A percentile compares a stretch with the other conserved stretches of the same genome.
phyloP scores from a whole-genome alignment of 2,888 invertebrate genomes.

The Apantesis nais region DNA sequence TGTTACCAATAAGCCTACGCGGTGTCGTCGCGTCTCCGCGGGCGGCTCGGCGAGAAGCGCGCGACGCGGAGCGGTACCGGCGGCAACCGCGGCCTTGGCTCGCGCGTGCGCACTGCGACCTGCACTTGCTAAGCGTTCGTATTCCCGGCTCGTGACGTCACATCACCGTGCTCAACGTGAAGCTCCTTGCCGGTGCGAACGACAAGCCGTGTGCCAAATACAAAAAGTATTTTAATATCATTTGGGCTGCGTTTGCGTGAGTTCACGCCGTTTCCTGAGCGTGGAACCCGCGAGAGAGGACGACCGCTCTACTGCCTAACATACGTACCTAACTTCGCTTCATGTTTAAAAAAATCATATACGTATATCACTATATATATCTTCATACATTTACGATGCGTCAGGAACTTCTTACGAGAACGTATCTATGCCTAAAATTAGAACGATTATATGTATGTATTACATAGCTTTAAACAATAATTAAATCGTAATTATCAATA shows the following conservation, averaged over 20 bases:
- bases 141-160: conserved; percentile 22
- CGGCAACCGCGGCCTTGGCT: conserved; percentile 35
- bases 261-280: conserved; percentile 51
- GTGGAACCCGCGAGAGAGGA: conserved; percentile 75
- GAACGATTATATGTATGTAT: conserved; percentile 87
- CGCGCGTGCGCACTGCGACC: conserved; percentile 34
- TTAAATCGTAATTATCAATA: conserved; percentile 87
- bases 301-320: conserved; percentile 85
- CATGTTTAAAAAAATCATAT: conserved; percentile 85
- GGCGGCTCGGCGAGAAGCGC: conserved; percentile 59
- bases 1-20: conserved; percentile 85
- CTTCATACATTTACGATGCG: conserved; percentile 85
- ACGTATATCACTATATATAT: conserved; percentile 85
- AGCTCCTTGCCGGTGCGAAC: conserved; percentile 29
- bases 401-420: conserved; percentile 87
- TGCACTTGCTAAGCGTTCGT: conserved; percentile 24
- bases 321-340: conserved; percentile 84
- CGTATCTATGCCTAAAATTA: conserved; percentile 86
- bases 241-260: conserved; percentile 46
- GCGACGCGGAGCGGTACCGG: conserved; percentile 42
- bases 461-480: conserved; percentile 87
- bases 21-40: conserved; percentile 80
- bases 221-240: conserved; percentile 34
- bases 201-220: conserved; percentile 21
- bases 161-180: conserved; percentile 33